These are phyloP conservation scores for Halictus ligatus DNA, from an alignment of 2,888 invertebrate genomes.

Conservation along the genomic window DNA sequence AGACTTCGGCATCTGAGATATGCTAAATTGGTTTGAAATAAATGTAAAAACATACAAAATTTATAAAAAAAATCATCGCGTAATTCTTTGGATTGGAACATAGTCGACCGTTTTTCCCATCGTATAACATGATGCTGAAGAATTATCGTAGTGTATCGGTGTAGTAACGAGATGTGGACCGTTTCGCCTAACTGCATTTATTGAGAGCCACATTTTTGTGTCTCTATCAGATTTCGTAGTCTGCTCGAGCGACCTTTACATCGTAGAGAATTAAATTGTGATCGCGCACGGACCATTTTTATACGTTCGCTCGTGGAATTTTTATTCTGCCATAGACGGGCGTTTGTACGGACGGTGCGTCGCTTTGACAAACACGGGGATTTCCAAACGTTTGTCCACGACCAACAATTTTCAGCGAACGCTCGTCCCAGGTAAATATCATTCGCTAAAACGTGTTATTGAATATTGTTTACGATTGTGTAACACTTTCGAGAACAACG, in stretches of 20 bases:
- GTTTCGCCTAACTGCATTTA: not conserved
- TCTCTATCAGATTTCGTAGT: not conserved
- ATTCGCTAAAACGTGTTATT: slow-evolving; percentile 27
- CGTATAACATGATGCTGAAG: not conserved
- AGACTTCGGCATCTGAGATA: too few relatives aligned
- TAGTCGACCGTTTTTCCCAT: not conserved
- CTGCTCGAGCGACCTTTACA: not conserved
- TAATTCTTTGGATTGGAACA: not conserved
- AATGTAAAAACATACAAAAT: too few relatives aligned
- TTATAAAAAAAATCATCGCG: too few relatives aligned
- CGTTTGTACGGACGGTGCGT: slow-evolving; percentile 5
- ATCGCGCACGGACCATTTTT: slow-evolving; percentile 20
- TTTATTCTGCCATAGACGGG: slow-evolving; percentile 20
- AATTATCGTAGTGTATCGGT: not conserved
- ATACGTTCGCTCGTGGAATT: slow-evolving; percentile 22
- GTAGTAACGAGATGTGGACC: not conserved
- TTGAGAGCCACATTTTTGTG: not conserved
- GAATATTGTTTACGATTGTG: slow-evolving; percentile 24
- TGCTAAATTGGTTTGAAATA: too few relatives aligned
- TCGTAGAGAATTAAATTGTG: slow-evolving; percentile 2
- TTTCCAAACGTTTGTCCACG: slow-evolving; percentile 30
- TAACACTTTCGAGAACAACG: slow-evolving; percentile 15
- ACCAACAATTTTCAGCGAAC: slow-evolving; percentile 36
- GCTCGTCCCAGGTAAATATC: slow-evolving; percentile 22
- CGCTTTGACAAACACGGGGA: slow-evolving; percentile 26